phyloP scores from a whole-genome alignment of 2,113 vertebrate genomes.

The Microtus ochrogaster region DNA sequence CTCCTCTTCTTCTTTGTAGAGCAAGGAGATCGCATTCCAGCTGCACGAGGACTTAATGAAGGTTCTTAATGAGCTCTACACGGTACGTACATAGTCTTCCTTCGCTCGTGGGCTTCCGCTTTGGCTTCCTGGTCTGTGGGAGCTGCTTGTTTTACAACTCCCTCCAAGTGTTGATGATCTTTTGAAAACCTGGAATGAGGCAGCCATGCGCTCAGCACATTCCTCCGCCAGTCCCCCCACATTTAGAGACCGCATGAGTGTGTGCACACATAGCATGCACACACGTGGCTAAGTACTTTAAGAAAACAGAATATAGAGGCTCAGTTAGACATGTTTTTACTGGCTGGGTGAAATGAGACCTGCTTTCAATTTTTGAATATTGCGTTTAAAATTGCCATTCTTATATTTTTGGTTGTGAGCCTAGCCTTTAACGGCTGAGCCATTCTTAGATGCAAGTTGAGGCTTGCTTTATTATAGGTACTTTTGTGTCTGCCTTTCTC shows the following conservation, averaged over 20 bases:
- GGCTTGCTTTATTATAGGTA: background rate
- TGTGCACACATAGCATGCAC: background rate
- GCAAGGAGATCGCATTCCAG: slow-evolving; percentile 98
- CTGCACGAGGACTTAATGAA: slow-evolving; percentile 99
- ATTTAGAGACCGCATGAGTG: background rate
- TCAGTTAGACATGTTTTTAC: background rate
- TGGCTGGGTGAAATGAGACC: background rate
- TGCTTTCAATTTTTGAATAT: background rate
- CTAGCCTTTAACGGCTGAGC: too few relatives aligned
- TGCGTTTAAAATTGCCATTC: slow-evolving; percentile 14
- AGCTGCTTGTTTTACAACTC: slow-evolving; percentile 15
- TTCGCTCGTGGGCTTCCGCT: slow-evolving; percentile 64
- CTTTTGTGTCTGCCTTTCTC: background rate
- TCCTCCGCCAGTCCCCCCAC: background rate
- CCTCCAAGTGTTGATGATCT: background rate
- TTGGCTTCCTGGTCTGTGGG: slow-evolving; percentile 39
- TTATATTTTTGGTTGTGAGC: too few relatives aligned
- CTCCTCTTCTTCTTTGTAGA: slow-evolving; percentile 90
- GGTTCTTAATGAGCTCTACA: slow-evolving; percentile 99
- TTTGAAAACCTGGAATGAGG: background rate
- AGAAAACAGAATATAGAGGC: background rate
- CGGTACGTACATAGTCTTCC: slow-evolving; percentile 90
- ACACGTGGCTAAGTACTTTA: background rate
- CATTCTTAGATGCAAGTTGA: background rate
- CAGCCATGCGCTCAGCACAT: background rate